Evolutionary conservation across 2,888 invertebrate species (phyloP).

Genomic region (Steinernema scapterisci): DNA sequence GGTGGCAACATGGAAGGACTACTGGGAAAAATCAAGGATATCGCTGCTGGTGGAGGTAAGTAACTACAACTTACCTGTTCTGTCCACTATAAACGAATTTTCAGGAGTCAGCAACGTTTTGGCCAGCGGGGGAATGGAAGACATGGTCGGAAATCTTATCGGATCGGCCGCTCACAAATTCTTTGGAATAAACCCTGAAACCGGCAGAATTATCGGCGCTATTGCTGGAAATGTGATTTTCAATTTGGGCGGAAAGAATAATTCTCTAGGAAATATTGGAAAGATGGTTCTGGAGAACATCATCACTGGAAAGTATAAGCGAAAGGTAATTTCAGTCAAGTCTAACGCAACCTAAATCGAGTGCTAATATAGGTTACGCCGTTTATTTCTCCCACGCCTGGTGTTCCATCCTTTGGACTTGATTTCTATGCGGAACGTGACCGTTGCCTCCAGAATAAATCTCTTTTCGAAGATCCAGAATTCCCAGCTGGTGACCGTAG

Average conservation of each 20-base stretch:
- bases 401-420: constrained; percentile 66
- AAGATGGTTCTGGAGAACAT: constrained; percentile 66
- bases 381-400: constrained; percentile 55
- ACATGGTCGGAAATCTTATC: constrained; percentile 49
- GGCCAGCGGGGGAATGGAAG: constrained; percentile 50
- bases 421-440: constrained; percentile 76
- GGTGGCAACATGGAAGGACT: constrained; percentile 45
- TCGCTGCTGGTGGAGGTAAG: constrained; percentile 53
- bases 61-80: not conserved
- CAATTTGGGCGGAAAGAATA: constrained; percentile 60
- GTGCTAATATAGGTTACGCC: constrained; percentile 49
- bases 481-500: constrained; percentile 83
- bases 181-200: constrained; percentile 54
- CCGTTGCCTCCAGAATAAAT: constrained; percentile 74
- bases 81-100: not conserved
- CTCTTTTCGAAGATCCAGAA: constrained; percentile 85
- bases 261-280: constrained; percentile 61
- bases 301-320: constrained; percentile 63
- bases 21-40: constrained; percentile 51
- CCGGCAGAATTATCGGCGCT: constrained; percentile 57
- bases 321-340: constrained; percentile 49
- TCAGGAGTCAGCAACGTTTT: constrained; percentile 18
- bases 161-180: constrained; percentile 55
- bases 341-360: not conserved
- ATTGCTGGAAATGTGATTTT: constrained; percentile 66